These are phyloP conservation scores for Sitophilus oryzae DNA, from an alignment of 1,140 invertebrate species.

Conservation along the genomic window DNA sequence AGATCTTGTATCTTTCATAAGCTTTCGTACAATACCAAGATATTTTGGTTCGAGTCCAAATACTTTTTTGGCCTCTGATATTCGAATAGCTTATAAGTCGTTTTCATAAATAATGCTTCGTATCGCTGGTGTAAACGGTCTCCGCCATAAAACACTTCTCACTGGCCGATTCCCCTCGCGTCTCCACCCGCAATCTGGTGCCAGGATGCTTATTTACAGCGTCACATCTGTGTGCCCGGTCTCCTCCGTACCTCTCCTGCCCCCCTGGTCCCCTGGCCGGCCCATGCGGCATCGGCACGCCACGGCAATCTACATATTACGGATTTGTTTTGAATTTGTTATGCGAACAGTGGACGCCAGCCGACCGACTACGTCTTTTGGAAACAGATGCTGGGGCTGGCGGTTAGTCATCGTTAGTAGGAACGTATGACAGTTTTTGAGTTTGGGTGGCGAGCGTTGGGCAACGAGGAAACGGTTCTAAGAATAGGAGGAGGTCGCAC, in stretches of 20 bases:
- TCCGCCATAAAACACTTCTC: conserved; percentile 24
- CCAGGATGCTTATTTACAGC: conserved; percentile 36
- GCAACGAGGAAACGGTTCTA: background rate
- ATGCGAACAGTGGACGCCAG: conserved; percentile 19
- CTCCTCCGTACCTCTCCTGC: background rate
- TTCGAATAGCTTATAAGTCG: too few relatives aligned
- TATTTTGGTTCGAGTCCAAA: too few relatives aligned
- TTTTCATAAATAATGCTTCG: too few relatives aligned
- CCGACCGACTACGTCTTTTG: too few relatives aligned
- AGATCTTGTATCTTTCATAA: too few relatives aligned
- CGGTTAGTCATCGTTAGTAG: conserved; percentile 17
- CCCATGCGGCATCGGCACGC: conserved; percentile 27
- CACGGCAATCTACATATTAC: conserved; percentile 34
- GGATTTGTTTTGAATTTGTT: conserved; percentile 40
- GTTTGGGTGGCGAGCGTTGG: too few relatives aligned
- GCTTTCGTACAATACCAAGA: too few relatives aligned
- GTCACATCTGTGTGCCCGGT: conserved; percentile 36
- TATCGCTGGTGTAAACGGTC: conserved; percentile 21
- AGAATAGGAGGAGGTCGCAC: too few relatives aligned
- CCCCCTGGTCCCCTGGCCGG: conserved; percentile 3
- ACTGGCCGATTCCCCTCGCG: conserved; percentile 13
- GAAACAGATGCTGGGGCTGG: conserved; percentile 7
- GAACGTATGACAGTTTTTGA: conserved; percentile 3
- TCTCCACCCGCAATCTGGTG: conserved; percentile 22
- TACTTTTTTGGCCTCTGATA: too few relatives aligned